Evolutionary conservation across 2,888 invertebrate species (phyloP).

Genomic region (Chrysodeixis includens): DNA sequence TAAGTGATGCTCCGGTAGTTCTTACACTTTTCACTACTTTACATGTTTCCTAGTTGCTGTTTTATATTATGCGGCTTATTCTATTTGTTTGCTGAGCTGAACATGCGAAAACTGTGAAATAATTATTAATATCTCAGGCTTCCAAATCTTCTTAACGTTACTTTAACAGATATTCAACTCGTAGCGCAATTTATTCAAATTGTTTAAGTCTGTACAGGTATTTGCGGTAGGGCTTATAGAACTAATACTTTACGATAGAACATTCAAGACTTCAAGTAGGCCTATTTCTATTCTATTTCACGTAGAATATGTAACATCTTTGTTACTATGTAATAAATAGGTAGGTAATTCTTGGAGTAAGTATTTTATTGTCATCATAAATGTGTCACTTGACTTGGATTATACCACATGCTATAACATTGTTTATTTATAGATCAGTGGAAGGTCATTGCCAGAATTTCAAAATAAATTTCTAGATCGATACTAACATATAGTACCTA

Average conservation of each 20-base stretch:
- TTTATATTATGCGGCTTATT: constrained; percentile 3
- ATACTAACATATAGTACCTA: too few species aligned
- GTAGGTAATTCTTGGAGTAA: background rate
- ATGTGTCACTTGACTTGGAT: background rate
- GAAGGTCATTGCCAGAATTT: too few species aligned
- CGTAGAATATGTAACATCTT: background rate
- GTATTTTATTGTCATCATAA: background rate
- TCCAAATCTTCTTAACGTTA: background rate
- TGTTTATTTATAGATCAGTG: too few species aligned
- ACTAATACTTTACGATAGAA: background rate
- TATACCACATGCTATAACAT: too few species aligned
- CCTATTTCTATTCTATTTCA: background rate
- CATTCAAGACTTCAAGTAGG: background rate
- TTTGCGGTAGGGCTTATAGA: background rate
- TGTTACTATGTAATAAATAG: background rate
- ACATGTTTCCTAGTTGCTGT: constrained; percentile 14
- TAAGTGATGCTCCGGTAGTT: constrained; percentile 32
- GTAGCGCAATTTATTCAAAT: background rate
- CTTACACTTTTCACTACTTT: constrained; percentile 23
- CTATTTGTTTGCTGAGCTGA: background rate
- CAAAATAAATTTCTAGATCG: too few species aligned
- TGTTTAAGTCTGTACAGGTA: background rate
- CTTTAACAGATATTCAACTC: background rate
- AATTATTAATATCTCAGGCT: background rate
- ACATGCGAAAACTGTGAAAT: background rate